Conservation (phyloP, 2,113 vertebrate species). For the Salvelinus namaycush region DNA sequence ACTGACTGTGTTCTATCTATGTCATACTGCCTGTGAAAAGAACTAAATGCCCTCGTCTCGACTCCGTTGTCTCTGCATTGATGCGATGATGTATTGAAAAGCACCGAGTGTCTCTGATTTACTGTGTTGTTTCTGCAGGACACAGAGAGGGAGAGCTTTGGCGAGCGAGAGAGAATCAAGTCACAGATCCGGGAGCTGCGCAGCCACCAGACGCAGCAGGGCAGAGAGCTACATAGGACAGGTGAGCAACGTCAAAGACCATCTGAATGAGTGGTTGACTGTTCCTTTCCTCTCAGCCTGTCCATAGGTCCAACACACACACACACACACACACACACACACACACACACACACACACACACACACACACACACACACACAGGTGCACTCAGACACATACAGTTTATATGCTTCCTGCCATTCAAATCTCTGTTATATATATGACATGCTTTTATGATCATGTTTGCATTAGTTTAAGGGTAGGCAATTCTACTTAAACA, state of each 20-base stretch:
- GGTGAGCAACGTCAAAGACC: constrained; percentile 48
- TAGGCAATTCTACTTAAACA: neutral
- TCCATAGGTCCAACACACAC: neutral
- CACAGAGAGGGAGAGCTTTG: constrained; percentile 41
- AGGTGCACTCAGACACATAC: neutral
- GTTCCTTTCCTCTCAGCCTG: neutral
- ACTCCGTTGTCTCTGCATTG: constrained; percentile 7
- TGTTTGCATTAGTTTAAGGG: constrained; percentile 44
- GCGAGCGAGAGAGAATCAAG: constrained; percentile 60
- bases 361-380: neutral
- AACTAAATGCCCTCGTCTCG: neutral
- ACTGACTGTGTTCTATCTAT: too few species aligned
- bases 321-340: neutral
- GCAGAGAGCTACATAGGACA: constrained; percentile 55
- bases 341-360: neutral
- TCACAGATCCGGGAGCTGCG: constrained; percentile 60
- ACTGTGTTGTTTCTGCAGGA: constrained; percentile 51
- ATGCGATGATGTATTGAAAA: constrained; percentile 10
- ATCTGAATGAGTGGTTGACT: neutral
- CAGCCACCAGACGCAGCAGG: constrained; percentile 44
- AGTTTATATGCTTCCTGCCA: constrained; percentile 13
- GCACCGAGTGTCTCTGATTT: constrained; percentile 9
- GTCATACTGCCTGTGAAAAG: neutral
- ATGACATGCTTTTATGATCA: constrained; percentile 25
- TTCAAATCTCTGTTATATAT: constrained; percentile 4